Percentiles rank a stretch among this genome's conserved stretches.
These are phyloP conservation scores for Hydrophis major DNA, from an alignment of 2,797 vertebrate species.

Conservation along the genomic window DNA sequence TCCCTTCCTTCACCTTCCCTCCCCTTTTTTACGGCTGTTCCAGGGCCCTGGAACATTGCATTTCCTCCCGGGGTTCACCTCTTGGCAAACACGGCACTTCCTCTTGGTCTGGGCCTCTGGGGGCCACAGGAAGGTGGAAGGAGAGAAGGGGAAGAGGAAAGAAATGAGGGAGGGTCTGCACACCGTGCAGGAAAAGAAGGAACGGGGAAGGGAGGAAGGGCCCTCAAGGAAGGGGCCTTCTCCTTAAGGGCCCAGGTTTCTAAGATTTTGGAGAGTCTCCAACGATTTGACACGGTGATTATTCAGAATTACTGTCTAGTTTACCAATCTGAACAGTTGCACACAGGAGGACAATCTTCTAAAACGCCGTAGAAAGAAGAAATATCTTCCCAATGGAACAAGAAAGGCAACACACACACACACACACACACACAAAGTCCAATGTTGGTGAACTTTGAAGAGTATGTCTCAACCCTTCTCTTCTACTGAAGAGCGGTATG, in stretches of 20 bases:
- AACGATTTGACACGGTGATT: not conserved
- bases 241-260: not conserved
- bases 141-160: not conserved
- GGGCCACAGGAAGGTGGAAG: not conserved
- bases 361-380: not conserved
- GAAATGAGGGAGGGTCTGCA: not conserved
- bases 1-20: not conserved
- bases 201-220: not conserved
- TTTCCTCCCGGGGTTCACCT: conserved; percentile 56
- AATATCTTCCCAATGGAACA: not conserved
- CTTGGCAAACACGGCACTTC: conserved; percentile 30
- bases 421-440: not conserved
- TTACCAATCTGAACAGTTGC: not conserved
- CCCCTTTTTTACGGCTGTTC: conserved; percentile 45
- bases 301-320: not conserved
- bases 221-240: conserved; percentile 4
- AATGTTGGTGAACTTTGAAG: not conserved
- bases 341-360: not conserved
- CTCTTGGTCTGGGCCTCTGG: conserved; percentile 54
- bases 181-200: no score
- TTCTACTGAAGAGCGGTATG: not conserved
- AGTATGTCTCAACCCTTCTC: not conserved
- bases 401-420: not conserved
- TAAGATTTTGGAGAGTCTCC: no score
- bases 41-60: conserved; percentile 64